Evolutionary conservation across 2,888 invertebrate genomes (phyloP), one percentile per base, ranked within the genome.

Genomic region (Spatulosminthurus flaviceps): DNA sequence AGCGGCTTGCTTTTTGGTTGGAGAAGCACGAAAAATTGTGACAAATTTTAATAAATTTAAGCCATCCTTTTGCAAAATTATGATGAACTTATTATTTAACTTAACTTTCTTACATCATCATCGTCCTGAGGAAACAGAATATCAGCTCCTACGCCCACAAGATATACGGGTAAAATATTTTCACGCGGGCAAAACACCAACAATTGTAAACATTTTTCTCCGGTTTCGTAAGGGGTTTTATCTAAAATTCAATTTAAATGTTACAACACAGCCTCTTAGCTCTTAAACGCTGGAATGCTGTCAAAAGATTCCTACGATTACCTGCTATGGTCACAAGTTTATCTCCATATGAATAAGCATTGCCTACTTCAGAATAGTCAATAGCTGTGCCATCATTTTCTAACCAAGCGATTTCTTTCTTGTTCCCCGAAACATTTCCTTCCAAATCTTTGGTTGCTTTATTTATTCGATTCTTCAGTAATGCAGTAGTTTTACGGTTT

Each of bases 131-230:
- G 79, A 77, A 76, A 70, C 13, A 76, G n/a, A 7, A 81, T 72
- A 41, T 81, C 79, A n/a, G 74, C 80, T 28, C 83, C 84, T 60
- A 84, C 82, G 1, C 84, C 84, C 22, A 61, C 0, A 43, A 80
- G 79, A 61, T 78, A 82, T 9, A 67, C 71, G 4, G 83, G 82
- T 11, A 70, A 66, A 28, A 85, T 80, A 21, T 81, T 82, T 74
- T 82, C 80, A 22, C 41, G 74, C 1, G 83, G 83, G 43, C 83
- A 83, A 77, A 85, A 84, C 26, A 81, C 79, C n/a, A 85, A 28
- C 9, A 85, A 21, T 77, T 82, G 80, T 24, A 85, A 77, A 64
- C 84, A 83, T 1, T 34, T 22, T 42, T 22, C 43, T 34, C 22
- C 42, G 4, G 70, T 29, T 41, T 70, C 41, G 41, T 41, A n/a